Base-by-base conservation (phyloP, 2,888 invertebrate species). In the Agrilus mali region DNA sequence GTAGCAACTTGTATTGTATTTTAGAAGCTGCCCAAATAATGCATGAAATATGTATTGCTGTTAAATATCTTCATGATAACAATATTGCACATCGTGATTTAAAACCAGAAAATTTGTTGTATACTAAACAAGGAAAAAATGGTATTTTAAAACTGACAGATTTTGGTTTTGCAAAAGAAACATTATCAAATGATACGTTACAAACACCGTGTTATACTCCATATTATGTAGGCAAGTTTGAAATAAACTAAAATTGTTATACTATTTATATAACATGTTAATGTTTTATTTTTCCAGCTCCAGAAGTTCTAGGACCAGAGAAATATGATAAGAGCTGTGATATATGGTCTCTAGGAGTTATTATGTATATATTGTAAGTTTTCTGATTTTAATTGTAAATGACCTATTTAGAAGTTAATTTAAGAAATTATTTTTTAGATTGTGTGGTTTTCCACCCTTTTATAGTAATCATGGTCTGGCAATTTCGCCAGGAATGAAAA, bases 191-290 rank as follows among this genome's bases (percentile, higher is more conserved):
- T 42, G 89, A 93, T 56, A 88, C 92, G 0, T 68, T 98, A 43
- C 92, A 95, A 65, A 98, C 98, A 0, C 97, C 98, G 0, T 98
- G 98, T 63, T 98, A 97, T 60, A 98, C 98, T 8, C 98, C 98
- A 0, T 97, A 98, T 64, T 98, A 98, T 71, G 97, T 96, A 57
- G 94, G 85, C 83, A 65, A 69, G 78, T 66, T 13, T 34, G 2
- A 33, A 16, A 35, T 15, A 27, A 20, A 36, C 10, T 45, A 33
- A 34, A 22, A 33, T 13, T 7, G n/a, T 3, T 7, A 33, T 33
- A n/a, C n/a, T 33, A 13, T 33, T 33, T 13, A 33, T 33, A 5
- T 33, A 6, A 33, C n/a, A 33, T 13, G 8, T 33, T n/a, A 4
- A 33, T 7, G 3, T 33, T 33, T n/a, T 40, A 36, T 38, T 46